Percentiles rank a stretch among this genome's conserved stretches.
Evolutionary conservation across 2,888 invertebrate species (phyloP).

Genomic region (Amblyjoppa fuscipennis): DNA sequence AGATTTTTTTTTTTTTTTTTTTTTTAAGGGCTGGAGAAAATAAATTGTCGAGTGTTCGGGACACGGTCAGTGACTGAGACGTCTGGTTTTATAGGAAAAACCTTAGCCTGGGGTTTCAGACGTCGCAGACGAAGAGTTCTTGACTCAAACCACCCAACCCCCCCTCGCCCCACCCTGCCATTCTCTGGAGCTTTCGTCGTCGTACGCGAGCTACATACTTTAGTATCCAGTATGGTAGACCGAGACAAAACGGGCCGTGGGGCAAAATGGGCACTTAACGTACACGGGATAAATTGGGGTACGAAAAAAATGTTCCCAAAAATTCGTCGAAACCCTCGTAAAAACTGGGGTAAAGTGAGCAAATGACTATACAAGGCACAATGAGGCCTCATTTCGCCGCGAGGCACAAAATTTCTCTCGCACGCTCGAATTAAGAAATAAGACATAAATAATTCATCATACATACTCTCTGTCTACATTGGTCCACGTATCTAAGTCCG

Average conservation of each 20-base stretch:
- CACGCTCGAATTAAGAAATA: not conserved
- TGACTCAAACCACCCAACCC: not conserved
- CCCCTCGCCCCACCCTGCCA: not conserved
- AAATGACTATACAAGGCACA: no score
- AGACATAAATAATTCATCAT: not conserved
- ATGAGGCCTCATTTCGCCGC: no score
- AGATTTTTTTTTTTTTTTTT: not conserved
- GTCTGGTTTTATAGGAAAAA: slow-evolving; percentile 13
- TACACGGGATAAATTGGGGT: no score
- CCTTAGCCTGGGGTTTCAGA: not conserved
- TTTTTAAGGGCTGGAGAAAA: not conserved
- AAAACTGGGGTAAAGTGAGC: no score
- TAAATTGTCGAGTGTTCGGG: not conserved
- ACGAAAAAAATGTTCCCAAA: no score
- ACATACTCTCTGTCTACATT: slow-evolving; percentile 94
- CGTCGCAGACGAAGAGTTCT: slow-evolving; percentile 18
- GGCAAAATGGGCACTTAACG: no score
- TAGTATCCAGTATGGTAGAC: not conserved
- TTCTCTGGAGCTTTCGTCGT: slow-evolving; percentile 27
- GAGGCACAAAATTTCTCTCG: no score
- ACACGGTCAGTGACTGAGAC: slow-evolving; percentile 15
- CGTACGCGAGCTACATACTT: slow-evolving; percentile 35
- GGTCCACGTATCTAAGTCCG: slow-evolving; percentile 96
- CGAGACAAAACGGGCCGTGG: no score
- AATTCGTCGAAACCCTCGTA: not conserved